Evolutionary conservation across 2,113 vertebrate genomes (phyloP).

Genomic region (Caranx ignobilis): DNA sequence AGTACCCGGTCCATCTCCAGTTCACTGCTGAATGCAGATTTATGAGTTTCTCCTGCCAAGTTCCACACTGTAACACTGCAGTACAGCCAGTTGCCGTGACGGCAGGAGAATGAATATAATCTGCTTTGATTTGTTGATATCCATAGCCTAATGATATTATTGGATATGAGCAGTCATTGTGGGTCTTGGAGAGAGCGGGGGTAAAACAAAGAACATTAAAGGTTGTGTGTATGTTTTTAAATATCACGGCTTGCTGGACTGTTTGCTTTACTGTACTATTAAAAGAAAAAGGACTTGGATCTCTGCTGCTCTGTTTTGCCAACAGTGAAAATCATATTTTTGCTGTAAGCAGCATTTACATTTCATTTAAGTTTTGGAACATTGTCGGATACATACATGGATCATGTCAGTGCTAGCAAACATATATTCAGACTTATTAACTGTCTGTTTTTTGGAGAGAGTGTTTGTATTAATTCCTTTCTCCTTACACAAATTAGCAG

Average conservation of each 20-base stretch:
- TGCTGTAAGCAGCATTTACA: constrained; percentile 9
- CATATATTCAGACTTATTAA: background rate
- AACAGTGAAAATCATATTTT: constrained; percentile 27
- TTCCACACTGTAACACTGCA: constrained; percentile 52
- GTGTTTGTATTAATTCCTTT: background rate
- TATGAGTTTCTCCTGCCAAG: constrained; percentile 47
- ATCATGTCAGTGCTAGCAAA: background rate
- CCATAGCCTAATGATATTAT: constrained; percentile 31
- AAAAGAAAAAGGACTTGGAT: constrained; percentile 19
- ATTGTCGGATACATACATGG: constrained; percentile 2
- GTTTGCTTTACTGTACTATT: constrained; percentile 34
- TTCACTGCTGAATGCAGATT: constrained; percentile 43
- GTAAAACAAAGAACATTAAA: constrained; percentile 34
- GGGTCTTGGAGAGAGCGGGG: constrained; percentile 29
- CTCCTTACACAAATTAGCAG: no score
- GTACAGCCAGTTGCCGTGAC: constrained; percentile 28
- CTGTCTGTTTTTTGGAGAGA: background rate
- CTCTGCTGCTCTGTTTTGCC: constrained; percentile 16
- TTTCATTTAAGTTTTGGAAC: constrained; percentile 19
- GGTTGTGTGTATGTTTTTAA: constrained; percentile 38
- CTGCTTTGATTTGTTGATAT: constrained; percentile 56
- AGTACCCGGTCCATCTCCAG: constrained; percentile 11
- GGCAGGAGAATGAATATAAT: constrained; percentile 27
- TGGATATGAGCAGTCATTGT: constrained; percentile 42
- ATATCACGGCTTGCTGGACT: background rate